Evolutionary conservation across 1,140 invertebrate genomes (phyloP).

Genomic region (Ceratina japonica): DNA sequence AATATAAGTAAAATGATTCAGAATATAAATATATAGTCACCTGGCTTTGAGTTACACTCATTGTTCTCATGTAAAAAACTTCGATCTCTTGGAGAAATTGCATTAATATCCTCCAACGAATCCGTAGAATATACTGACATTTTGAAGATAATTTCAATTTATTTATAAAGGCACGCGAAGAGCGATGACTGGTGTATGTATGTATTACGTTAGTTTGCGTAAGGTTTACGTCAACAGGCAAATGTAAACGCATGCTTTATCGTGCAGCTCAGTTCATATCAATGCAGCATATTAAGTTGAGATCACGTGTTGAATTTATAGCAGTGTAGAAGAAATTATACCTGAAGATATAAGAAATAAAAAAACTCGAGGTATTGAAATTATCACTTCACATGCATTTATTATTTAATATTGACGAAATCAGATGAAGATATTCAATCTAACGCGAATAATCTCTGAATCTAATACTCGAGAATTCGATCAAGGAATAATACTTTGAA

Average conservation of each 20-base stretch:
- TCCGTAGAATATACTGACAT: slow-evolving; percentile 67
- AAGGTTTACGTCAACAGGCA: neutral
- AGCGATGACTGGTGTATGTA: neutral
- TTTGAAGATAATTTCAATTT: neutral
- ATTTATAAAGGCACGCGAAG: neutral
- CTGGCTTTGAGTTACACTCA: neutral
- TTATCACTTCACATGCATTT: neutral
- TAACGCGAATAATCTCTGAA: no score
- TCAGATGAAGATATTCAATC: no score
- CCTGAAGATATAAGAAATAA: neutral
- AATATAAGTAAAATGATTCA: neutral
- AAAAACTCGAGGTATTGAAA: neutral
- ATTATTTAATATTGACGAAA: no score
- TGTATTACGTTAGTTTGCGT: neutral
- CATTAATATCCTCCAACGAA: slow-evolving; percentile 57
- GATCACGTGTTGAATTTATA: neutral
- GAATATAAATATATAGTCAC: neutral
- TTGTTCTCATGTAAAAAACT: neutral
- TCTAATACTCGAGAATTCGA: no score
- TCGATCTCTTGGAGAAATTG: neutral
- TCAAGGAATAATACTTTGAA: no score
- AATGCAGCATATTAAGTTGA: neutral
- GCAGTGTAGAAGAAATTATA: neutral
- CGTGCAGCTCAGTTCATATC: slow-evolving; percentile 13
- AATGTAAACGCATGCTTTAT: slow-evolving; percentile 1